Evolutionary conservation across 2,888 invertebrate species (phyloP).

Genomic region (Campoplex nolae): DNA sequence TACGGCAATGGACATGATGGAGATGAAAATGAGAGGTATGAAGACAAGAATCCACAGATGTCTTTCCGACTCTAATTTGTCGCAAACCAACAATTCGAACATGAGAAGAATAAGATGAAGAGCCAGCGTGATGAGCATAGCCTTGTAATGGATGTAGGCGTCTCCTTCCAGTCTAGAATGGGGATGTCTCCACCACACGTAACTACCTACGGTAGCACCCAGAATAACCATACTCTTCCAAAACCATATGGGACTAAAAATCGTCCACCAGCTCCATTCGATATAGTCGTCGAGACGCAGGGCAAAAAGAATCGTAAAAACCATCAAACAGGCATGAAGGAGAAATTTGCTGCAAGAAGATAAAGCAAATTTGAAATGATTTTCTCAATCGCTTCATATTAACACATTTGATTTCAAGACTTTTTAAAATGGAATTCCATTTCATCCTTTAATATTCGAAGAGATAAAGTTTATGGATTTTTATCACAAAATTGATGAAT

Average conservation of each 20-base stretch:
- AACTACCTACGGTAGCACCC: constrained; percentile 96
- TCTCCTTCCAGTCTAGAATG: constrained; percentile 98
- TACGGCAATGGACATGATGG: constrained; percentile 98
- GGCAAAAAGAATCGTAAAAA: constrained; percentile 96
- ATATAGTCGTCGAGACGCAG: constrained; percentile 95
- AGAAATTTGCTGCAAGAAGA: constrained; percentile 95
- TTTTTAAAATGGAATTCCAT: not conserved
- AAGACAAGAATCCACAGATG: constrained; percentile 96
- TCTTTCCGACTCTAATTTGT: constrained; percentile 94
- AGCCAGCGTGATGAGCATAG: constrained; percentile 98
- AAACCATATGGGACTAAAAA: constrained; percentile 98
- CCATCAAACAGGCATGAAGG: constrained; percentile 96
- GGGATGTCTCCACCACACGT: constrained; percentile 98
- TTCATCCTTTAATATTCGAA: not conserved
- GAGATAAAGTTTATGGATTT: not conserved
- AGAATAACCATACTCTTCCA: constrained; percentile 97
- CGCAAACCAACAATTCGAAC: constrained; percentile 98
- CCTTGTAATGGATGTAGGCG: constrained; percentile 98
- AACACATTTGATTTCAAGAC: not conserved
- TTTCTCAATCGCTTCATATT: not conserved
- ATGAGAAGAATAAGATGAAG: constrained; percentile 97
- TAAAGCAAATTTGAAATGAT: not conserved
- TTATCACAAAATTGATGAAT: not conserved
- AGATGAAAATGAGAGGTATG: constrained; percentile 98
- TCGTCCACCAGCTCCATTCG: constrained; percentile 97